Percentiles rank a stretch among this genome's conserved stretches.
These are phyloP conservation scores for Andricus grossulariae DNA, from an alignment of 1,140 invertebrate species.

Conservation along the genomic window DNA sequence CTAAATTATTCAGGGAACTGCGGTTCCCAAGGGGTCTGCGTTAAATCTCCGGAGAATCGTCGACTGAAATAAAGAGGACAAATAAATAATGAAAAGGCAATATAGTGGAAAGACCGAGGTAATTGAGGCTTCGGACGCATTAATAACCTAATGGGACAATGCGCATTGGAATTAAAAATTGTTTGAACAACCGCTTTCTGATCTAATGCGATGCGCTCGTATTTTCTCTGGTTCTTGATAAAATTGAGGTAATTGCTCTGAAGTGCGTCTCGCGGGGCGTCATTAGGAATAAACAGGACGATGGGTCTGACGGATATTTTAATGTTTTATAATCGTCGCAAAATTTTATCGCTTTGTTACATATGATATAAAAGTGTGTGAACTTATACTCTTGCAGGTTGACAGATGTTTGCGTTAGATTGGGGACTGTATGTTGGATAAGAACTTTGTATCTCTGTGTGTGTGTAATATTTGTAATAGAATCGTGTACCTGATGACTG, in stretches of 20 bases:
- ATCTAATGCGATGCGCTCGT: neutral
- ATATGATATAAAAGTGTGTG: no score
- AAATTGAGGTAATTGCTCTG: neutral
- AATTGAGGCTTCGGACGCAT: neutral
- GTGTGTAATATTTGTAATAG: neutral
- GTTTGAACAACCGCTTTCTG: constrained; percentile 12
- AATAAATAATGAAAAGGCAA: constrained; percentile 1
- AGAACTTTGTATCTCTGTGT: neutral
- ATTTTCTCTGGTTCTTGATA: constrained; percentile 13
- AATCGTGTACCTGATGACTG: neutral
- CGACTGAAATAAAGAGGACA: neutral
- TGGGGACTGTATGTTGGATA: neutral
- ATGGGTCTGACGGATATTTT: neutral
- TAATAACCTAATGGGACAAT: constrained; percentile 23
- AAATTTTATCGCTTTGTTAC: constrained; percentile 1
- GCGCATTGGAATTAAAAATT: constrained; percentile 28
- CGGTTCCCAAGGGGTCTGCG: neutral
- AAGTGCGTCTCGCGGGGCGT: constrained; percentile 20
- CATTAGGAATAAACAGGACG: constrained; percentile 15
- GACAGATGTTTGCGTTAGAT: constrained; percentile 16
- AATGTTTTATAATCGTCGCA: neutral
- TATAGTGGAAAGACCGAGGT: neutral
- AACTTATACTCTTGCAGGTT: neutral
- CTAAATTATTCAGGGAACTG: no score
- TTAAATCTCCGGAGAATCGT: constrained; percentile 16